Evolutionary conservation across 2,888 invertebrate species (phyloP).

Genomic region (Miltochrista miniata): DNA sequence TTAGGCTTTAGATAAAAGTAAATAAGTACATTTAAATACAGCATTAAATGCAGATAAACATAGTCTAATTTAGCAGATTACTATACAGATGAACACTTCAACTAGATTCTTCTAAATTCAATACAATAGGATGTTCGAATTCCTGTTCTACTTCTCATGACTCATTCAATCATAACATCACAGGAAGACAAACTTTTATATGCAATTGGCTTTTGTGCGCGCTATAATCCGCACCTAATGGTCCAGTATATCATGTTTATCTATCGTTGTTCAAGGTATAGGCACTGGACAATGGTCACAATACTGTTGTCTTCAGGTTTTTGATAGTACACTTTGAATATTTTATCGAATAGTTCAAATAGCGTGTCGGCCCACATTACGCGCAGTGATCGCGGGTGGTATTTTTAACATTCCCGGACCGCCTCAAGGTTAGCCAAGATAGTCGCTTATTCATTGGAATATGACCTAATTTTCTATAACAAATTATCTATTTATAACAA

Average conservation of each 20-base stretch:
- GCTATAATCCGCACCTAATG: constrained; percentile 16
- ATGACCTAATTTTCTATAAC: constrained; percentile 78
- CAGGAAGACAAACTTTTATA: constrained; percentile 44
- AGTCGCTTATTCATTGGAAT: constrained; percentile 78
- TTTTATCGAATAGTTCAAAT: constrained; percentile 62
- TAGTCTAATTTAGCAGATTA: background rate
- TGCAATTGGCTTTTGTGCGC: constrained; percentile 37
- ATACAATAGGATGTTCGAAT: constrained; percentile 35
- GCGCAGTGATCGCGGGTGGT: constrained; percentile 66
- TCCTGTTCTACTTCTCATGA: constrained; percentile 37
- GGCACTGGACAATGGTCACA: background rate
- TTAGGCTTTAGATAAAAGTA: background rate
- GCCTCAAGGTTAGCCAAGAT: constrained; percentile 81
- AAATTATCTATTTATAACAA: constrained; percentile 55
- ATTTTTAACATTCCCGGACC: constrained; percentile 83
- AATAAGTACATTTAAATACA: background rate
- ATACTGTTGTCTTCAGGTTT: background rate
- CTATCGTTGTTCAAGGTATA: background rate
- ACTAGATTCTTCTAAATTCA: constrained; percentile 11
- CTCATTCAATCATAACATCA: constrained; percentile 41
- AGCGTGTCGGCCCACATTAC: constrained; percentile 51
- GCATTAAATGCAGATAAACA: too few species aligned
- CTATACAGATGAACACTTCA: background rate
- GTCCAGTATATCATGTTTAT: constrained; percentile 9
- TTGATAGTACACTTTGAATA: constrained; percentile 31